Conservation (phyloP, 2,888 invertebrate genomes). For the Erebia epiphron region DNA sequence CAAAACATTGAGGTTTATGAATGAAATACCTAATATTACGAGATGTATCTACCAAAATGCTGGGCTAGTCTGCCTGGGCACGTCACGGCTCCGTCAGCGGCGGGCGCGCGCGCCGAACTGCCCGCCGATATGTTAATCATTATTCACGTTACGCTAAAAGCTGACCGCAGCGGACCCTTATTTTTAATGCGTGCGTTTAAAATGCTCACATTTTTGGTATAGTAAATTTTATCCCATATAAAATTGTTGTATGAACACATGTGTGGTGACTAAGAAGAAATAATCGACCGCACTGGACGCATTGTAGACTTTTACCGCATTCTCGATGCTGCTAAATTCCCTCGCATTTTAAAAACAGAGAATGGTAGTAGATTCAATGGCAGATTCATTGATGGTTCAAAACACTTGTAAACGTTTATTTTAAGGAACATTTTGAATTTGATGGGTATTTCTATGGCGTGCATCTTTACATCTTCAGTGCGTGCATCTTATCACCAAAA, state of each 20-base stretch:
- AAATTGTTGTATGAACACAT: not conserved
- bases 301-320: not conserved
- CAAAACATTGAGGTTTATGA: not conserved
- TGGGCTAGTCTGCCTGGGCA: not conserved
- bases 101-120: not conserved
- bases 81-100: not conserved
- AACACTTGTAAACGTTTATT: too few species aligned
- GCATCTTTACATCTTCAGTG: too few species aligned
- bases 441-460: too few species aligned
- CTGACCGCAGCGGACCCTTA: not conserved
- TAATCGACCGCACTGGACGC: not conserved
- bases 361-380: too few species aligned
- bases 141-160: constrained; percentile 1
- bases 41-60: not conserved
- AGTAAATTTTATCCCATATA: not conserved
- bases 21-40: not conserved
- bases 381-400: too few species aligned
- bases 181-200: not conserved
- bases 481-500: not conserved
- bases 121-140: not conserved
- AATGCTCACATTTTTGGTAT: not conserved
- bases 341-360: too few species aligned
- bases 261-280: not conserved
- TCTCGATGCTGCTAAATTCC: too few species aligned
- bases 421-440: too few species aligned